phyloP scores from a whole-genome alignment of 2,888 invertebrate species.

The Asteroscopus sphinx region DNA sequence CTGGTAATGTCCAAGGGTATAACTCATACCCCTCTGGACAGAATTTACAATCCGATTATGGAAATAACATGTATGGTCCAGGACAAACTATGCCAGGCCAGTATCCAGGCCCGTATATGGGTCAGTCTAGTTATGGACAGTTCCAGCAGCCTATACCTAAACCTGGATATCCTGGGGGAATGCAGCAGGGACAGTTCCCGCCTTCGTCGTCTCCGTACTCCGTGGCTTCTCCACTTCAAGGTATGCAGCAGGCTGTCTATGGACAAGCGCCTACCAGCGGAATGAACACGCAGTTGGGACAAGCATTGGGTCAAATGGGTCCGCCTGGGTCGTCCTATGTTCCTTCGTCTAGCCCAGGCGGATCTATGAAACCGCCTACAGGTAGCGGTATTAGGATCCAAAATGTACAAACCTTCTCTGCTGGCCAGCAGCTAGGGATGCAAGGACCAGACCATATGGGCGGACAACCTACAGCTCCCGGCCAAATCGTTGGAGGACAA shows the following conservation, averaged over 20 bases:
- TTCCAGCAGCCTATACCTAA: conserved; percentile 75
- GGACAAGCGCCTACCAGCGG: conserved; percentile 68
- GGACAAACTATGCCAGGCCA: conserved; percentile 78
- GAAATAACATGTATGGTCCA: conserved; percentile 81
- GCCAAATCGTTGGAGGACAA: conserved; percentile 70
- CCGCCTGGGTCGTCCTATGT: conserved; percentile 68
- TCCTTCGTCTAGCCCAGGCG: conserved; percentile 75
- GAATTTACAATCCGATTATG: conserved; percentile 80
- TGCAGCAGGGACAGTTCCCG: conserved; percentile 70
- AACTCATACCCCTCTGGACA: conserved; percentile 77
- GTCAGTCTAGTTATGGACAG: conserved; percentile 75
- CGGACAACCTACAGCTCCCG: conserved; percentile 60
- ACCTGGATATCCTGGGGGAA: conserved; percentile 72
- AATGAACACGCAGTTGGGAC: conserved; percentile 65
- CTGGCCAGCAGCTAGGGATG: conserved; percentile 72
- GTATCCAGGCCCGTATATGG: conserved; percentile 74
- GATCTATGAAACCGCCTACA: conserved; percentile 73
- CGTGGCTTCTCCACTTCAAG: conserved; percentile 78
- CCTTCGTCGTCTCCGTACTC: conserved; percentile 75
- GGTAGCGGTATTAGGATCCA: conserved; percentile 77
- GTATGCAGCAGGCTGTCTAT: conserved; percentile 85
- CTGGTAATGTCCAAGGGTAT: conserved; percentile 85
- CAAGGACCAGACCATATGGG: conserved; percentile 64
- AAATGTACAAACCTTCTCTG: conserved; percentile 82
- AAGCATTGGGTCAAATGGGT: conserved; percentile 70